Base-by-base conservation (phyloP, 2,113 vertebrate genomes). In the Dromiciops gliroides region DNA sequence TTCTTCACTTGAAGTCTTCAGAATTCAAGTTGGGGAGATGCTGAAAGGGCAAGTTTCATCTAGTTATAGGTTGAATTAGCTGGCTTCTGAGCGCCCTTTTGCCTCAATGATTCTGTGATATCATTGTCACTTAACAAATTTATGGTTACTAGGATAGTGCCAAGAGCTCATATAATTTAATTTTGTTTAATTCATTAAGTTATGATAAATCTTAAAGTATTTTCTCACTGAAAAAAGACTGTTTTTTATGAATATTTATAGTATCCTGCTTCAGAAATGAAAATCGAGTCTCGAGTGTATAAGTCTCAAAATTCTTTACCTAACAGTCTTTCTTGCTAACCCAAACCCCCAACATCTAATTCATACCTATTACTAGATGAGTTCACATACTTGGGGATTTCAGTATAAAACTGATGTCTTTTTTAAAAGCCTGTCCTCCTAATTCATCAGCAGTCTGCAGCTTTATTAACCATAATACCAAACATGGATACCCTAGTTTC, bases 71-170 rank as follows among this genome's bases (percentile, higher is more conserved):
- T 56, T 47, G 11, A 92, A 89, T 92, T 90, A 90, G 26, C 25
- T 11, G 28, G 10, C n/a, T 50, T 93, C 9, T 23, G 49, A 37
- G 23, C n/a, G 48, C 25, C 83, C 37, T 14, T 51, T 11, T 37
- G 52, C 8, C 8, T 48, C 23, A 89, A 91, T 53, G 37, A n/a
- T 94, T 90, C 44, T 94, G 93, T 56, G 92, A 53, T 91, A 11
- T 56, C 48, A 28, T n/a, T 97, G 56, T 75, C 53, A 92, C 22
- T 16, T 94, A 28, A 90, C 37, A 90, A 88, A 92, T 25, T 95
- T 56, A 89, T 28, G n/a, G 49, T 24, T 67, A 9, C 94, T 67
- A 51, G 12, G 48, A 52, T 93, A 96, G 90, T 95, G 48, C 52
- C 53, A 3, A 92, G 94, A 11, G 49, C 92, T 67, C 37, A 37